Base-by-base conservation (phyloP, 2,888 invertebrate genomes). In the Hirtodrosophila histrioides region DNA sequence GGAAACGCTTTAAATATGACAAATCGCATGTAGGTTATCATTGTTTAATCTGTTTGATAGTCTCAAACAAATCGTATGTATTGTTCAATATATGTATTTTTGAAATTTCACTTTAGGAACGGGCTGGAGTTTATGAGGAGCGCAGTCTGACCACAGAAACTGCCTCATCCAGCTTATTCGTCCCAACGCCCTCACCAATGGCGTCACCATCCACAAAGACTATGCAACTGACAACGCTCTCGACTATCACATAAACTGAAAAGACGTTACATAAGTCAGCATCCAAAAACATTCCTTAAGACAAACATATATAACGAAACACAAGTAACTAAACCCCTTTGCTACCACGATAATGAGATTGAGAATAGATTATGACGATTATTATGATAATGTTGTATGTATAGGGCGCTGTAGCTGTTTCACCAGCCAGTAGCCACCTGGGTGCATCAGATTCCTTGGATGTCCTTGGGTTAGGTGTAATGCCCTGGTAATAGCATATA, bases 1-100 rank as follows among this genome's bases (percentile, higher is more conserved):
- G 95, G 94, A 94, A 94, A 78, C 94, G 96, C 84, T 94, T 96
- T 76, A 96, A 96, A 92, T 96, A 96, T 87, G 96, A 97, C 86
- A 95, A 89, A 58, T 83, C 89, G 10, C 90, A 91, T 61, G 91
- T 91, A 74, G 69, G 89, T 74, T 27, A 8, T 0, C 7, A 1
- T 8, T 6, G 3, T 6, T 4, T 3, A 27, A 6, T 24, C 11
- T 33, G 35, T 39, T 9, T n/a, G n/a, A 12, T 41, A 8, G 17
- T 17, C 17, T 17, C 17, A 17, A 17, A 17, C 17, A 17, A 3
- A 2, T 27, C 27, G 5, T 4, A 27, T 27, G 11, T 9, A 17
- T 23, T 10, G 0, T 36, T n/a, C 2, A 2, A 43, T 33, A 7
- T 33, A 9, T 27, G 4, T 41, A 4, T 11, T 12, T 27, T 3